Evolutionary conservation across 1,140 invertebrate species (phyloP), one percentile per base, ranked within the genome.

Genomic region (Caenorhabditis remanei): DNA sequence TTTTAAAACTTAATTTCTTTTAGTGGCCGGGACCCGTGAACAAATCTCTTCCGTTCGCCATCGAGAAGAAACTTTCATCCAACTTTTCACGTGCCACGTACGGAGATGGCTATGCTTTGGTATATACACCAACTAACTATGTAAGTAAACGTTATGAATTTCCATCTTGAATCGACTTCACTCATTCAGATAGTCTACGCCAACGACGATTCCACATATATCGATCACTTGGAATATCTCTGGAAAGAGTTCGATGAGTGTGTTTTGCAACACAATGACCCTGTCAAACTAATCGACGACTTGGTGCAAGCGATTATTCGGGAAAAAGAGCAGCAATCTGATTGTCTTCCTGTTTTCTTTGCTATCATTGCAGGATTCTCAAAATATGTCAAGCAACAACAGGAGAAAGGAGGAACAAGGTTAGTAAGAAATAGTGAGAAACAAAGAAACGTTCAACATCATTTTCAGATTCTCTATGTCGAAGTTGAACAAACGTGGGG

Each of bases 201-300:
- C 71, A 4, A 79, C 46, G 53, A 79, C 11, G 53, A 79, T 50
- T 19, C 21, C 2, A 53, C 71, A 9, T 79, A 50, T 14, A 79
- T 79, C n/a, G 46, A 79, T 11, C 46, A 79, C 53, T n/a, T 79
- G 4, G 71, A 79, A 79, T 79, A 79, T 79, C 53, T 79, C 16
- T 79, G 71, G 71, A 79, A 79, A n/a, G 71, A 79, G 53, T 79
- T 19, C 46, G 71, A 79, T n/a, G 46, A 48, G 7, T n/a, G 46
- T 7, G 21, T 79, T 50, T 5, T 6, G 19, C 46, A 79, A 50
- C 7, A 53, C 7, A 79, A 8, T 9, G 24, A 50, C n/a, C 71
- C 71, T 1, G 53, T 50, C 19, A 79, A 79, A 6, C 13, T 79
- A 0, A 21, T 79, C n/a, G 24, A 79, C 53, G 71, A 79, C 19